A percentile compares a stretch with the other conserved stretches of the same genome.
phyloP scores from a whole-genome alignment of 2,888 invertebrate species.

The Eretmocerus hayati region DNA sequence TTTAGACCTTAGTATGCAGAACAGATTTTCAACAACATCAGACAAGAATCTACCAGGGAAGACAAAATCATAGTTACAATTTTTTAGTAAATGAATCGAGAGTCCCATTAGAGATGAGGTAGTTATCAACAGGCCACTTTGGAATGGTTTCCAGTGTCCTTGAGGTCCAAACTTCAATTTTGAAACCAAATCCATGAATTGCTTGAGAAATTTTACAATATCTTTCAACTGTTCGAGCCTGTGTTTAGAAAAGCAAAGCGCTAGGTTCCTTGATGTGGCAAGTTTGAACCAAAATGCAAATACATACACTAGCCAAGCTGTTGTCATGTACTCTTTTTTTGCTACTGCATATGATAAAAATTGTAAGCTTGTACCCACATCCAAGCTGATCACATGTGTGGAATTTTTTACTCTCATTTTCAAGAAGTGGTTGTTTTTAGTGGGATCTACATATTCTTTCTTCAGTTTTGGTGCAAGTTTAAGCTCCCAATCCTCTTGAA shows the following conservation, averaged over 20 bases:
- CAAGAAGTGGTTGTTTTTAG: neutral
- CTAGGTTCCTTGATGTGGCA: neutral
- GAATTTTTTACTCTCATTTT: neutral
- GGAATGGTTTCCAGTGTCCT: neutral
- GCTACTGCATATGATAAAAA: neutral
- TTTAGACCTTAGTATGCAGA: neutral
- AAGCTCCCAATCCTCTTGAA: neutral
- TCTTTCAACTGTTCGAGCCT: neutral
- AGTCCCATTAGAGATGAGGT: neutral
- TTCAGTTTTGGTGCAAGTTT: neutral
- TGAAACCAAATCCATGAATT: neutral
- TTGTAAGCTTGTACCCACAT: neutral
- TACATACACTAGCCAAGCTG: neutral
- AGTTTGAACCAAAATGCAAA: neutral
- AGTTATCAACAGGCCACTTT: neutral
- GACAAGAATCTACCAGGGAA: neutral
- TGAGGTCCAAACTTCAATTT: neutral
- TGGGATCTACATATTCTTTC: neutral
- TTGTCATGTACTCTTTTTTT: neutral
- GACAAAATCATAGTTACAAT: neutral
- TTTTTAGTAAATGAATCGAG: neutral
- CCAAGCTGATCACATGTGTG: neutral
- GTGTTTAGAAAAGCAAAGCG: neutral
- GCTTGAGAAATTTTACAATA: neutral
- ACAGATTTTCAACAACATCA: neutral